Percentiles rank a stretch among this genome's conserved stretches.
Evolutionary conservation across 2,113 vertebrate genomes (phyloP).

Genomic region (Struthio camelus): DNA sequence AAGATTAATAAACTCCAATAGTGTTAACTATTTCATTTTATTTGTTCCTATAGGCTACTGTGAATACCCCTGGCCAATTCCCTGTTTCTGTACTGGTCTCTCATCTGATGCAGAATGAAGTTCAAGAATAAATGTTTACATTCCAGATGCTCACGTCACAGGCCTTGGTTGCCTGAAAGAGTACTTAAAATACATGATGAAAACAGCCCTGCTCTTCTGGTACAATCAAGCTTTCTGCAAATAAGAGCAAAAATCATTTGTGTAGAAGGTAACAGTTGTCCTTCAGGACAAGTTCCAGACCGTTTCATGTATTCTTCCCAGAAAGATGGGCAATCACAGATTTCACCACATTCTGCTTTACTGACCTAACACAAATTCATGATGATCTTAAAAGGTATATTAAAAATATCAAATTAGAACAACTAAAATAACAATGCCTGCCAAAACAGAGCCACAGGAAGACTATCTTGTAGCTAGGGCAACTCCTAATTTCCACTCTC

Average conservation of each 20-base stretch:
- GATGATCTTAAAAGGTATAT: not conserved
- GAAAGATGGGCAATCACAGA: not conserved
- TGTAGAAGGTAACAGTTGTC: not conserved
- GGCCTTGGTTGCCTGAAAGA: not conserved
- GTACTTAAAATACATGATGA: not conserved
- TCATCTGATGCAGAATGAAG: not conserved
- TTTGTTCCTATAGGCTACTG: not conserved
- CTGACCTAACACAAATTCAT: not conserved
- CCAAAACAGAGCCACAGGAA: not conserved
- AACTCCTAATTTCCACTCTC: too few species aligned
- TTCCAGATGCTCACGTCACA: not conserved
- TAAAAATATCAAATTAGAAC: not conserved
- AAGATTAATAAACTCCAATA: not conserved
- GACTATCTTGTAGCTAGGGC: too few species aligned
- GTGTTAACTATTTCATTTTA: not conserved
- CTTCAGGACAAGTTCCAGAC: not conserved
- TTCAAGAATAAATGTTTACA: not conserved
- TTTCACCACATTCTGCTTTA: not conserved
- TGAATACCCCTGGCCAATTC: not conserved
- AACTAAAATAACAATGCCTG: not conserved
- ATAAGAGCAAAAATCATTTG: not conserved
- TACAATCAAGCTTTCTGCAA: not conserved
- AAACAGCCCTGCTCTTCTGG: not conserved
- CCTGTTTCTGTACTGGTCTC: not conserved
- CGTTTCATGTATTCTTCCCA: not conserved